Evolutionary conservation across 2,888 invertebrate genomes (phyloP), one percentile per base, ranked within the genome.

Genomic region (Cosmia pyralina): DNA sequence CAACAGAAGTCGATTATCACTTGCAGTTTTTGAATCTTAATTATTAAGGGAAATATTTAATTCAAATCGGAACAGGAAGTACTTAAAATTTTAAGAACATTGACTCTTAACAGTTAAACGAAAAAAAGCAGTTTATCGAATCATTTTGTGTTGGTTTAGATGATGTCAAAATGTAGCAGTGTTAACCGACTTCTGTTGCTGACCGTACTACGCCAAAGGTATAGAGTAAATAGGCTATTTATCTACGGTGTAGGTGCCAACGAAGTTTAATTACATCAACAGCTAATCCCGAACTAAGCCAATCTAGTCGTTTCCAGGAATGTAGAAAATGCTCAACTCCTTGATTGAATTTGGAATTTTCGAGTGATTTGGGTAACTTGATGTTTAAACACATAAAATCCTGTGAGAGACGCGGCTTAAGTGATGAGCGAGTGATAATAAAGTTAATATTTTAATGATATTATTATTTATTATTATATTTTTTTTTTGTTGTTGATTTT

Each of bases 301-400:
- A 87, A 87, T 85, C 77, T 77, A 79, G 73, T 73, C 76, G 78
- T 75, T 81, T 79, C 69, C 75, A 73, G 81, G 78, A 77, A 80
- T 83, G 84, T 76, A 82, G 79, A 83, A 85, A 87, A 87, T 83
- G 83, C 72, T 65, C 58, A 84, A 84, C 78, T 82, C 75, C 78
- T 77, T 87, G 81, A 87, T 87, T 87, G 75, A 87, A 87, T 85
- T 87, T 74, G 48, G 63, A 70, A 69, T 77, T 86, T 86, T 79
- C 71, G 69, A 70, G 75, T 79, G 77, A 80, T 79, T 72, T 69
- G 73, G 79, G 66, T 69, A 75, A 66, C 68, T 85, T 64, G 28
- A 72, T 77, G 77, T 73, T 72, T 77, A 53, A 73, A 66, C 75
- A 78, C 55, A 75, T 82, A 78, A 75, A 78, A 82, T 69, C 60